Conservation (phyloP, 2,888 invertebrate species). For the Celastrina argiolus region DNA sequence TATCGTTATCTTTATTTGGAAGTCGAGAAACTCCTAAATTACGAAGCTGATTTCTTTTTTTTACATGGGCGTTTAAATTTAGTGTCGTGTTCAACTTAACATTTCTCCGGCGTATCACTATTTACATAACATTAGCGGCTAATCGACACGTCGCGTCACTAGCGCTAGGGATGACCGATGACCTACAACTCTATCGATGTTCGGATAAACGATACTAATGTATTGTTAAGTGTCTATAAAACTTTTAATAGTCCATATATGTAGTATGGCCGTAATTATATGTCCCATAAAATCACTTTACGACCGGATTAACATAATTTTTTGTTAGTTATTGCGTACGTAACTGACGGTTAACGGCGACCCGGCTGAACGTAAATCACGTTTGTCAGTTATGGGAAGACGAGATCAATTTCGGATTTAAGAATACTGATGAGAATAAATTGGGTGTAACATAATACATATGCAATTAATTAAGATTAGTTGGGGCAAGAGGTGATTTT, state of each 20-base stretch:
- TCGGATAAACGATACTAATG: conserved; percentile 15
- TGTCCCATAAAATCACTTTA: conserved; percentile 17
- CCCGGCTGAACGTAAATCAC: conserved; percentile 16
- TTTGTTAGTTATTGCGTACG: conserved; percentile 9
- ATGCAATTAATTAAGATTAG: too few species aligned
- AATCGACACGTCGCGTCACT: conserved; percentile 56
- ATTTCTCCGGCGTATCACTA: conserved; percentile 57
- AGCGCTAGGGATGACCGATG: conserved; percentile 18
- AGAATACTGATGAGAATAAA: background rate
- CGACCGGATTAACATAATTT: conserved; percentile 19
- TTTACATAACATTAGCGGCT: conserved; percentile 76
- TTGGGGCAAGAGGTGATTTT: too few species aligned
- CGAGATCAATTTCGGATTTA: background rate
- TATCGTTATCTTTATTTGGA: conserved; percentile 5
- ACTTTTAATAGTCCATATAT: conserved; percentile 13
- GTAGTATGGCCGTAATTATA: conserved; percentile 11
- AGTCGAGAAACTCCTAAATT: conserved; percentile 13
- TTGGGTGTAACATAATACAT: background rate
- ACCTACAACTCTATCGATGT: conserved; percentile 17
- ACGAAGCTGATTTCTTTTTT: background rate
- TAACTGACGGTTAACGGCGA: conserved; percentile 8
- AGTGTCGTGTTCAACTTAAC: conserved; percentile 47
- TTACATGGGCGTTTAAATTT: conserved; percentile 15
- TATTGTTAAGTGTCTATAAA: conserved; percentile 19
- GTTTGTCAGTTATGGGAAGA: background rate